Evolutionary conservation across 2,888 invertebrate genomes (phyloP).

Genomic region (Lycaena phlaeas): DNA sequence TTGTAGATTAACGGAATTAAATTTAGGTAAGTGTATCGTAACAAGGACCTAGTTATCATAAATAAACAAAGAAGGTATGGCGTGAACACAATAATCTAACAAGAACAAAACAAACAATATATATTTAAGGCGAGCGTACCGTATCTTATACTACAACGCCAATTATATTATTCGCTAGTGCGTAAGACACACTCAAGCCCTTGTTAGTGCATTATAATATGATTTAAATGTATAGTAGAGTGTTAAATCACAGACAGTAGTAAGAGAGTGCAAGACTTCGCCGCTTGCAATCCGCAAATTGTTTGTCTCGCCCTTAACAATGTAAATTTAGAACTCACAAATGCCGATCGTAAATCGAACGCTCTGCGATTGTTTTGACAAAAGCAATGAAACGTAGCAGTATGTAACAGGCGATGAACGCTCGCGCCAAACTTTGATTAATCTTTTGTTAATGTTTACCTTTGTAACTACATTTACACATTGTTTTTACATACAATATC

Average conservation of each 20-base stretch:
- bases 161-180: conserved; percentile 1
- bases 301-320: conserved; percentile 65
- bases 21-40: conserved; percentile 46
- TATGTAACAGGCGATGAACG: conserved; percentile 12
- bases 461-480: background rate
- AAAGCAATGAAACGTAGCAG: conserved; percentile 51
- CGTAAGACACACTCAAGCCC: background rate
- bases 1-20: conserved; percentile 52
- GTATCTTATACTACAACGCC: background rate
- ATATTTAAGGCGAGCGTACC: background rate
- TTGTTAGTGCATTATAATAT: conserved; percentile 21
- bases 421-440: conserved; percentile 48
- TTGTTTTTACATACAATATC: background rate
- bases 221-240: conserved; percentile 55
- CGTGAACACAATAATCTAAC: background rate
- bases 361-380: conserved; percentile 60
- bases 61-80: background rate
- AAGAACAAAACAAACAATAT: conserved; percentile 1
- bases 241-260: conserved; percentile 61
- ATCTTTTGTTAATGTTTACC: conserved; percentile 29
- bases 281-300: conserved; percentile 65
- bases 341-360: conserved; percentile 65
- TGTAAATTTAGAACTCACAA: conserved; percentile 67
- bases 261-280: conserved; percentile 43
- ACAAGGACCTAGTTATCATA: background rate